These are phyloP conservation scores for Nemurella pictetii DNA, from an alignment of 2,888 invertebrate genomes.

Conservation along the genomic window DNA sequence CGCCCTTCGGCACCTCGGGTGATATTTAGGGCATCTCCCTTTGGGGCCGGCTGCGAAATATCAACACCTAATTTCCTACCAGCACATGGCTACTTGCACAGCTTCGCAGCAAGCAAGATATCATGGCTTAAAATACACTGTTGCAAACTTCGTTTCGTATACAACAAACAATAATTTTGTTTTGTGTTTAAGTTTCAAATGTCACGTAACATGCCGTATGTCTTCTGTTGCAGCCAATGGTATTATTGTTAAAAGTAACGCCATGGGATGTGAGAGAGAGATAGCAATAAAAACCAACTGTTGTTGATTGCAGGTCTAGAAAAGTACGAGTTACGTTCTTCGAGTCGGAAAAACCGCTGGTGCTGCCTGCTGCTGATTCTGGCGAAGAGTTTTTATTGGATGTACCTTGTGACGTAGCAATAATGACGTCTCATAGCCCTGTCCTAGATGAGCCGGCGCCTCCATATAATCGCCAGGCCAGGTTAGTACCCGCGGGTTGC, in stretches of 20 bases:
- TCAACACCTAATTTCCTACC: background rate
- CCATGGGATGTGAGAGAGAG: background rate
- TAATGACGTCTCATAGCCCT: slow-evolving; percentile 48
- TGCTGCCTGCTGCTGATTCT: slow-evolving; percentile 64
- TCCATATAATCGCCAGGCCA: slow-evolving; percentile 68
- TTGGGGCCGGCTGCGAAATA: background rate
- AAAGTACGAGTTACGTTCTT: slow-evolving; percentile 81
- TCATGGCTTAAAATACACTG: background rate
- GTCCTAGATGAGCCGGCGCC: slow-evolving; percentile 54
- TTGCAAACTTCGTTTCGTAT: background rate
- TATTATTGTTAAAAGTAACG: background rate
- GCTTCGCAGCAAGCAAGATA: background rate
- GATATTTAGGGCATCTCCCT: background rate
- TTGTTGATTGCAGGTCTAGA: slow-evolving; percentile 62
- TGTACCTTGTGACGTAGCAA: slow-evolving; percentile 44
- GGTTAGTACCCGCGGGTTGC: slow-evolving; percentile 53
- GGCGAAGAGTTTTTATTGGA: slow-evolving; percentile 56
- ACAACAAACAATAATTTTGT: background rate
- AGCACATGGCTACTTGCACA: background rate
- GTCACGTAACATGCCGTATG: background rate
- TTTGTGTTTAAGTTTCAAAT: background rate
- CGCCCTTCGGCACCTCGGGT: background rate
- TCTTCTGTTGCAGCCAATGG: background rate
- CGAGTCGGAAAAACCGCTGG: slow-evolving; percentile 78
- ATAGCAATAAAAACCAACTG: background rate